Conservation (phyloP, 2,888 invertebrate species). For the Noctua fimbriata region DNA sequence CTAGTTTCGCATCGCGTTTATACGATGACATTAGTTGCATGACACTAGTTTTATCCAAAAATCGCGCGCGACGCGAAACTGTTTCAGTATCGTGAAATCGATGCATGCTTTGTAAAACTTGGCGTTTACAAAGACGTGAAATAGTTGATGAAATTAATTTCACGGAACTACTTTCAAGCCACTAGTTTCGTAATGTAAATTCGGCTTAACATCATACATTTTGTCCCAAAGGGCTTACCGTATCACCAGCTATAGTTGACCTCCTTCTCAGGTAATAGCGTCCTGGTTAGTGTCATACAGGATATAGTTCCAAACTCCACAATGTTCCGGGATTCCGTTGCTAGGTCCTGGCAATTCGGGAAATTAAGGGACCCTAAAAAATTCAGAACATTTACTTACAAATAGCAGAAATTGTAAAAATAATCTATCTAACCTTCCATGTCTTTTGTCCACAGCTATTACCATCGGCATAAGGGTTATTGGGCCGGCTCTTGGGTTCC, state of each 20-base stretch:
- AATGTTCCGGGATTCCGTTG: background rate
- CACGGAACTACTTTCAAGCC: too few relatives aligned
- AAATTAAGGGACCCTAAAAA: background rate
- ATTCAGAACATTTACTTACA: background rate
- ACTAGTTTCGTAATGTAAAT: too few relatives aligned
- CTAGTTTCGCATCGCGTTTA: too few relatives aligned
- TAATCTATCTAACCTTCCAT: conserved; percentile 21
- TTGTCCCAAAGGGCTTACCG: background rate
- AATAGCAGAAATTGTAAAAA: background rate
- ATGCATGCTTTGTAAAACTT: too few relatives aligned
- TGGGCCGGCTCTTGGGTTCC: conserved; percentile 97
- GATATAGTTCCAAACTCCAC: background rate
- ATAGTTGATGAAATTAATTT: too few relatives aligned
- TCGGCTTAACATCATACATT: background rate
- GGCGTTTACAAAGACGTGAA: too few relatives aligned
- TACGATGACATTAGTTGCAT: too few relatives aligned
- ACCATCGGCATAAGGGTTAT: conserved; percentile 97
- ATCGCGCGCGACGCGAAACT: too few relatives aligned
- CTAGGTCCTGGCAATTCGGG: background rate
- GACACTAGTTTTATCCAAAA: too few relatives aligned
- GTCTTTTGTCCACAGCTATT: conserved; percentile 92
- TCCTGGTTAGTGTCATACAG: background rate
- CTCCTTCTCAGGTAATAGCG: background rate
- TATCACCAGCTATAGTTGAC: background rate
- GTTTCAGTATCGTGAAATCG: too few relatives aligned